Percentiles rank a stretch among this genome's conserved stretches.
Conservation (phyloP, 2,888 invertebrate species). For the Dasysyrphus albostriatus region DNA sequence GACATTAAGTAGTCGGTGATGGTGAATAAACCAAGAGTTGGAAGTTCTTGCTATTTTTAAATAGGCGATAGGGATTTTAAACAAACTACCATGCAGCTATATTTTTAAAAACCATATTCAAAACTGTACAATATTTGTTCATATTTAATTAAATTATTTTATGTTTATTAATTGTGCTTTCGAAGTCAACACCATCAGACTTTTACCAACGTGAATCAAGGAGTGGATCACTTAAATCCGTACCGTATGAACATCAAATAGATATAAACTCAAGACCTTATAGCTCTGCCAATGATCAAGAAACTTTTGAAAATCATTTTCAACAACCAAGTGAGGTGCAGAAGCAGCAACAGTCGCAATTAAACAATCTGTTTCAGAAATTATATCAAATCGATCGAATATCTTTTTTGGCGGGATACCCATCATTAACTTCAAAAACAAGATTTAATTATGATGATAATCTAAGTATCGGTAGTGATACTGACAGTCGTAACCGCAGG, state of each 20-base stretch:
- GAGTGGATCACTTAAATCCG: not conserved
- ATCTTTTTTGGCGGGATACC: constrained; percentile 3
- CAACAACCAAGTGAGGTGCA: constrained; percentile 33
- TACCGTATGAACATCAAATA: constrained; percentile 2
- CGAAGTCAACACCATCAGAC: constrained; percentile 63
- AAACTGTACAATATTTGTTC: not conserved
- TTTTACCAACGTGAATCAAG: constrained; percentile 63
- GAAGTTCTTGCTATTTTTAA: too few relatives aligned
- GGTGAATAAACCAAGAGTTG: too few relatives aligned
- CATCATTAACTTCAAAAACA: constrained; percentile 4
- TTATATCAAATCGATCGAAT: constrained; percentile 49
- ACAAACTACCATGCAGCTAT: too few relatives aligned
- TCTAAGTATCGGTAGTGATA: constrained; percentile 13
- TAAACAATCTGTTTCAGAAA: constrained; percentile 47
- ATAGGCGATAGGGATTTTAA: too few relatives aligned
- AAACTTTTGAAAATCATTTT: constrained; percentile 29
- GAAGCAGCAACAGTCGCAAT: constrained; percentile 24
- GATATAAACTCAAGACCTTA: constrained; percentile 10
- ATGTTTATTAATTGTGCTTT: not conserved
- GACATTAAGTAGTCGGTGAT: too few relatives aligned
- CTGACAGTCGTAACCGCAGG: not conserved
- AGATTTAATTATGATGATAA: constrained; percentile 38
- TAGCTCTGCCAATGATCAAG: constrained; percentile 1
- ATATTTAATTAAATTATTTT: not conserved
- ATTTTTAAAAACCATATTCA: too few relatives aligned